These are phyloP conservation scores for Deroptyus accipitrinus DNA, from an alignment of 2,113 vertebrate genomes.

Conservation along the genomic window DNA sequence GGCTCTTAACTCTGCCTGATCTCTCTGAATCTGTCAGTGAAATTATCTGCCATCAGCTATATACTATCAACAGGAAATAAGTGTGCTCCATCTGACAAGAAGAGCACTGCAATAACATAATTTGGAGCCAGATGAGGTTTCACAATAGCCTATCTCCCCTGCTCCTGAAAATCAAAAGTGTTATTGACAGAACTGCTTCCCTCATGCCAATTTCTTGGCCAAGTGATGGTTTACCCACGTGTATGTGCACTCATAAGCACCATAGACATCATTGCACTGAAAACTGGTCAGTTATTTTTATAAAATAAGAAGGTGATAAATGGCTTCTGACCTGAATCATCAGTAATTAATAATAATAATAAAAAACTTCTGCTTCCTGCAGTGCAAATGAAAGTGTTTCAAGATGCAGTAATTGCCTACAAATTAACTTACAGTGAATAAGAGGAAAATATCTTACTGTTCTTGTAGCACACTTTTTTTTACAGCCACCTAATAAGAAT, in stretches of 20 bases:
- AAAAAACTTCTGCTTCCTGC: slow-evolving; percentile 60
- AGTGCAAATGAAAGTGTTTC: slow-evolving; percentile 61
- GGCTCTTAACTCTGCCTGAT: not conserved
- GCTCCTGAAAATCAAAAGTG: not conserved
- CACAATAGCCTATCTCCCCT: not conserved
- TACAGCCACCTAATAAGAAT: not conserved
- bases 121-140: not conserved
- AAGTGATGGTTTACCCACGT: not conserved
- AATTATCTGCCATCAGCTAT: slow-evolving; percentile 7
- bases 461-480: not conserved
- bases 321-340: slow-evolving; percentile 55
- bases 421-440: slow-evolving; percentile 64
- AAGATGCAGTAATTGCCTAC: slow-evolving; percentile 62
- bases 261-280: not conserved
- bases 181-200: not conserved
- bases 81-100: not conserved
- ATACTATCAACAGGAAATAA: slow-evolving; percentile 10
- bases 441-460: slow-evolving; percentile 22
- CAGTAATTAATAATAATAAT: slow-evolving; percentile 71
- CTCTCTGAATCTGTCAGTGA: not conserved
- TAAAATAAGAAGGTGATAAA: slow-evolving; percentile 62
- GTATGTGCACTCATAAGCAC: not conserved
- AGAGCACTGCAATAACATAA: not conserved
- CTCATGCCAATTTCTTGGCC: not conserved
- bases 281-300: slow-evolving; percentile 42